Evolutionary conservation across 2,113 vertebrate species (phyloP).

Genomic region (Buteo buteo): DNA sequence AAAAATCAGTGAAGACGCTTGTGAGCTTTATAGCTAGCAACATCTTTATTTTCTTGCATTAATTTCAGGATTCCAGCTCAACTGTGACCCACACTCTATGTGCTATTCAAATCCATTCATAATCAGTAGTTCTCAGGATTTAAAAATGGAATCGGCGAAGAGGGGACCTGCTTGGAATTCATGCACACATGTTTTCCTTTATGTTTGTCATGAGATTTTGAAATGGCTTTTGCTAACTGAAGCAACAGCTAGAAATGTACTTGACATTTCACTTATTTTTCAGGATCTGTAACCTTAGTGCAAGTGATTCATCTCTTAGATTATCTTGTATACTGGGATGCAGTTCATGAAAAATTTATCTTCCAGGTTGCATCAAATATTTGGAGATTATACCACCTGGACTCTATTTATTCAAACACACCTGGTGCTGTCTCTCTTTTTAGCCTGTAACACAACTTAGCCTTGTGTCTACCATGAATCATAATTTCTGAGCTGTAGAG

Average conservation of each 20-base stretch:
- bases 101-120: neutral
- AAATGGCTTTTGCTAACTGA: conserved; percentile 35
- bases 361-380: conserved; percentile 21
- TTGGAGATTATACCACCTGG: conserved; percentile 37
- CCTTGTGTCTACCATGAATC: neutral
- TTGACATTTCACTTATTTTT: conserved; percentile 45
- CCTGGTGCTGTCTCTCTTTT: neutral
- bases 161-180: neutral
- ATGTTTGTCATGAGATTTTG: conserved; percentile 30
- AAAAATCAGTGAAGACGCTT: neutral
- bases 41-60: neutral
- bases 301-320: conserved; percentile 48
- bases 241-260: conserved; percentile 35
- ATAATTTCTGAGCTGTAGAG: neutral
- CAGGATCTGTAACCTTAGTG: conserved; percentile 55
- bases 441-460: neutral
- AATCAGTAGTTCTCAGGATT: neutral
- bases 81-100: neutral
- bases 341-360: conserved; percentile 50
- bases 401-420: conserved; percentile 34
- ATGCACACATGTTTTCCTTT: neutral
- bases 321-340: neutral
- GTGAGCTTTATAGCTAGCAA: neutral
- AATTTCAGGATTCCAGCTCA: neutral
- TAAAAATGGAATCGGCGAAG: neutral